Conservation (phyloP, 2,888 invertebrate species). For the Callimorpha dominula region DNA sequence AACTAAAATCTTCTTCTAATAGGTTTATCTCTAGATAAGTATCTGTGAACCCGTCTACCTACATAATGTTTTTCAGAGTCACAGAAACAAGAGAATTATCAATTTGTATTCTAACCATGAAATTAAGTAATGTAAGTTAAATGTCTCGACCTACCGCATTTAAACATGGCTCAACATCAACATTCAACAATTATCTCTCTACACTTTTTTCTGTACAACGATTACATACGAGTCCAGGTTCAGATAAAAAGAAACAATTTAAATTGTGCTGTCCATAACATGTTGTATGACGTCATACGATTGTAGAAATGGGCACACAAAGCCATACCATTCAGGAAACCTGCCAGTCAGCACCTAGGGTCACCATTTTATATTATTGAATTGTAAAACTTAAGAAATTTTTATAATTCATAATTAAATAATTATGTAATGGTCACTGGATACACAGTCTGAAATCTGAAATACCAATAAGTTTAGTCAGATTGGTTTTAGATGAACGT, state of each 20-base stretch:
- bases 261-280: slow-evolving; percentile 19
- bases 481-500: too few relatives aligned
- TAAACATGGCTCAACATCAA: neutral
- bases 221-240: slow-evolving; percentile 9
- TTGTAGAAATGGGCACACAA: slow-evolving; percentile 29
- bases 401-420: too few relatives aligned
- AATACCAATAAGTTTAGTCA: too few relatives aligned
- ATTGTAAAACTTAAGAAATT: neutral
- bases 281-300: slow-evolving; percentile 18
- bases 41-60: too few relatives aligned
- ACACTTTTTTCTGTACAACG: slow-evolving; percentile 12
- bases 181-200: slow-evolving; percentile 7
- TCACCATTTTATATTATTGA: neutral
- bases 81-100: too few relatives aligned
- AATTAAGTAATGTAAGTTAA: neutral
- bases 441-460: too few relatives aligned
- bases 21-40: too few relatives aligned
- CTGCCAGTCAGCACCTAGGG: slow-evolving; percentile 1
- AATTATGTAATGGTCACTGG: too few relatives aligned
- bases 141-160: slow-evolving; percentile 2
- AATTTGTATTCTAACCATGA: too few relatives aligned
- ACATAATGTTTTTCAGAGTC: too few relatives aligned
- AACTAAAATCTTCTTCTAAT: too few relatives aligned
- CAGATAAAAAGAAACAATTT: slow-evolving; percentile 13
- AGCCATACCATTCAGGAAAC: slow-evolving; percentile 9